Evolutionary conservation across 1,140 invertebrate genomes (phyloP).

Genomic region (Panonychus citri): DNA sequence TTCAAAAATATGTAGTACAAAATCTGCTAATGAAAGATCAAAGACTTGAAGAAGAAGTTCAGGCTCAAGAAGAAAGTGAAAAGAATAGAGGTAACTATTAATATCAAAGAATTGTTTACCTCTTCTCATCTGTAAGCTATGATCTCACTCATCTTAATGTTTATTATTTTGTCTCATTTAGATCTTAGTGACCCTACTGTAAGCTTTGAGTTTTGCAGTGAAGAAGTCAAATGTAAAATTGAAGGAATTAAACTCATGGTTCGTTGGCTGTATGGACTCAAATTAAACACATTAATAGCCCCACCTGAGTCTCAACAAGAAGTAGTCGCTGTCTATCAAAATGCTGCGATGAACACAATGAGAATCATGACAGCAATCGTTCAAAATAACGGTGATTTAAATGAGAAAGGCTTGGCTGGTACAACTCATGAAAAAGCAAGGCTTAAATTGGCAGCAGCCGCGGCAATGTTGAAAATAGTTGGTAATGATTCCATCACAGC

Average conservation of each 20-base stretch:
- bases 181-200: conserved; percentile 2
- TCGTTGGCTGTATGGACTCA: conserved; percentile 74
- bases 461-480: conserved; percentile 59
- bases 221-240: conserved; percentile 74
- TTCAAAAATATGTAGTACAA: conserved; percentile 83
- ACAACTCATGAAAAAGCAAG: conserved; percentile 55
- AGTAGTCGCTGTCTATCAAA: conserved; percentile 7
- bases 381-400: conserved; percentile 60
- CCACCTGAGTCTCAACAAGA: conserved; percentile 9
- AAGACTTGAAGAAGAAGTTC: conserved; percentile 8
- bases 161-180: not conserved
- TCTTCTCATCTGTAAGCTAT: not conserved
- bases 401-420: conserved; percentile 30
- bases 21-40: conserved; percentile 67
- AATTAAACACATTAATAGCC: conserved; percentile 21
- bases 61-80: conserved; percentile 9
- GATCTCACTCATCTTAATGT: not conserved
- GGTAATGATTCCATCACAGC: conserved; percentile 10
- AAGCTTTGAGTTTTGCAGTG: conserved; percentile 55
- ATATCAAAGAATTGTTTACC: too few species aligned
- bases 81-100: conserved; percentile 2
- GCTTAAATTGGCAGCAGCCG: conserved; percentile 65
- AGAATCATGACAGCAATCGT: conserved; percentile 72
- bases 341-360: conserved; percentile 36
- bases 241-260: conserved; percentile 90